Conservation (phyloP, 2,888 invertebrate species). For the Campoplex nolae region DNA sequence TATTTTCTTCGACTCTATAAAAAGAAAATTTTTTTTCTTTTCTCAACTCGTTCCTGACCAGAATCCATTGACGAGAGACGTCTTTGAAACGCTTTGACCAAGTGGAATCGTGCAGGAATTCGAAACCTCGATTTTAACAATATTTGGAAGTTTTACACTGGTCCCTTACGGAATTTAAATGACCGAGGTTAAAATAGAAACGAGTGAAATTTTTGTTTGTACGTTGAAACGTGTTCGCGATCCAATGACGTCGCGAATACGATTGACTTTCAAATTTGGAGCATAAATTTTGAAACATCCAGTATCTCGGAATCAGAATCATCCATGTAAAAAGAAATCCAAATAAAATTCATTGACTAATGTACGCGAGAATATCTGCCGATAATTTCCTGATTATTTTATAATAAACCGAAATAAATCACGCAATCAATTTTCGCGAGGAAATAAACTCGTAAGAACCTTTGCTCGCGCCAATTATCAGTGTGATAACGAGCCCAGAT, state of each 20-base stretch:
- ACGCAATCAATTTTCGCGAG: neutral
- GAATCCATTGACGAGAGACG: neutral
- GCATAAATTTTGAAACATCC: neutral
- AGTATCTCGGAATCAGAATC: neutral
- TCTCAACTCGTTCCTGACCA: neutral
- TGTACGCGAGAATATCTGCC: neutral
- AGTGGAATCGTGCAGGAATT: conserved; percentile 9
- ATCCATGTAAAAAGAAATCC: neutral
- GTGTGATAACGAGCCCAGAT: neutral
- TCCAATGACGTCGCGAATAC: neutral
- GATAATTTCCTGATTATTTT: neutral
- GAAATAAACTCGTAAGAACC: neutral
- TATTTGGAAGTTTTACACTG: neutral
- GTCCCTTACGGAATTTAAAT: neutral
- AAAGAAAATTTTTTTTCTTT: neutral
- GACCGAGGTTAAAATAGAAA: neutral
- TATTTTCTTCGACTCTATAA: neutral
- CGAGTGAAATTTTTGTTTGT: conserved; percentile 3
- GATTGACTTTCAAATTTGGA: neutral
- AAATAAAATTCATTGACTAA: neutral
- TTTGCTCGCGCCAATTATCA: neutral
- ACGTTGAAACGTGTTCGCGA: too few species aligned
- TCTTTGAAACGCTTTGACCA: neutral
- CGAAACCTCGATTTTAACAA: neutral
- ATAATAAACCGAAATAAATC: neutral